Evolutionary conservation across 2,797 vertebrate species (phyloP), one percentile per base, ranked within the genome.

Genomic region (Phoxinus dragarum): DNA sequence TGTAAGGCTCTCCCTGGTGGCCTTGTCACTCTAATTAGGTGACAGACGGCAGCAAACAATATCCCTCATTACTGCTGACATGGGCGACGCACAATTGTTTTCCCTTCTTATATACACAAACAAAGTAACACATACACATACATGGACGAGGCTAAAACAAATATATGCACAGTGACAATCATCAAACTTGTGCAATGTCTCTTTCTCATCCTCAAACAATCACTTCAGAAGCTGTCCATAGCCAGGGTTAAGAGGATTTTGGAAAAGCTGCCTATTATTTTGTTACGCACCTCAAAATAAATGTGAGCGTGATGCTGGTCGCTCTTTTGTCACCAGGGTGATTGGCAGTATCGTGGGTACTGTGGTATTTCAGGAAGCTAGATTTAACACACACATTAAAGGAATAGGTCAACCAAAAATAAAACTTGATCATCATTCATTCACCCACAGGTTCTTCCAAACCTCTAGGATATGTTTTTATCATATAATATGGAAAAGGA

Each of bases 11-110:
- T 91, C 86, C 85, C 87, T 82, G 47, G 87, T 84, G 91, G 89
- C 88, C 88, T 82, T 91, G 90, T 90, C 90, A 91, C 84, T 91
- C 88, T 91, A 91, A 91, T 91, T 91, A 91, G 88, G 87, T 89
- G 89, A 91, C 90, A 92, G 88, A 90, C 89, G 84, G 88, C 86
- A 85, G 80, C 66, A 90, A 89, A 90, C 91, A 91, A 89, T 88
- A 90, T 90, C 88, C 89, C 85, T 90, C 90, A 90, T 89, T 91
- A 88, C 80, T 82, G 85, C 81, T 88, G 88, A 90, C 88, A 88
- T 71, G 74, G 83, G 76, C 82, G 68, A 87, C 68, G 59, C 87
- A 84, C 86, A 85, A 85, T 67, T 85, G 84, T 80, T 80, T 80
- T 80, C 19, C 52, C 23, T 54, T 68, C 86, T 78, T 86, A 80